Base-by-base conservation (phyloP, 2,113 vertebrate genomes). In the Cinclus cinclus region DNA sequence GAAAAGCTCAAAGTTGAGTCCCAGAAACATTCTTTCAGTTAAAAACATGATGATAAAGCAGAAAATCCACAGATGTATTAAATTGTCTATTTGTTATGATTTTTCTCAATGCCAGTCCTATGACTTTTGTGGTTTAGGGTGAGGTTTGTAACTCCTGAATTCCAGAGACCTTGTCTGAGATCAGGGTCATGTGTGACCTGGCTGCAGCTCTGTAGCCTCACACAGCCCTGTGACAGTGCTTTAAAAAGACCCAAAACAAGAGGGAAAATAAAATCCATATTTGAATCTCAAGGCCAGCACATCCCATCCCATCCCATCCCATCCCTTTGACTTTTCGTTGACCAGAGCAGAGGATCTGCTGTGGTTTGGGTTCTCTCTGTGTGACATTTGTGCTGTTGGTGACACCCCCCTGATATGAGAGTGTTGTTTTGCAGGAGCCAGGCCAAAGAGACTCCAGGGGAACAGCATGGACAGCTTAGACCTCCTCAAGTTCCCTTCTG, bases 401-500 rank as follows among this genome's bases (percentile, higher is more conserved):
- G 94, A 31, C 64, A 46, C 28, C 58, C 42, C 55, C 77, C 47
- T 87, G 90, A 95, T 65, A 58, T 0, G 5, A 49, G 35, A 21
- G 62, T 39, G 41, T 4, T 33, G 55, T 80, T 94, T 75, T 96
- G 31, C 95, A 99, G 99, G 99, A 74, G 99, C 99, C 84, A 98
- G 99, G 90, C 99, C 99, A 83, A 99, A 99, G 96, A 98, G 98
- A 95, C 98, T 96, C 25, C 99, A 99, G 89, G 98, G 98, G 91
- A 98, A 98, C 98, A 99, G 98, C 79, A 98, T 98, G 90, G 99
- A 99, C 96, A 98, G 98, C 93, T 98, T 99, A 41, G 99, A 99
- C 37, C 95, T 99, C 63, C 98, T 99, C 97, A 98, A 99, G 68
- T 98, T 98, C 80, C 98, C 98, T 22, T 97, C 98, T 71, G 98